Conservation (phyloP, 2,888 invertebrate species). For the Drosophila kuntzei region DNA sequence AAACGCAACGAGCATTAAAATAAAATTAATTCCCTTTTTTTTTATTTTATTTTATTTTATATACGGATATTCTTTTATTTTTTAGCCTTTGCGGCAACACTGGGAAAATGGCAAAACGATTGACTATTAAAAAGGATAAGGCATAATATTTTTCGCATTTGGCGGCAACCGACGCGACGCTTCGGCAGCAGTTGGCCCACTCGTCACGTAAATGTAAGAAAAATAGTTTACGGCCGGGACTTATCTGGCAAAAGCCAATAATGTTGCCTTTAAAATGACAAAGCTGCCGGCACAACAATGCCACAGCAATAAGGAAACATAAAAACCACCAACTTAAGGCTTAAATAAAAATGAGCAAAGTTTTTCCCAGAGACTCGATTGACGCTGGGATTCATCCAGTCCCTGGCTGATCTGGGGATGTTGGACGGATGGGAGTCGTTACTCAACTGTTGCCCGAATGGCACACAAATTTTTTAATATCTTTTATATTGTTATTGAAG, state of each 20-base stretch:
- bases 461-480: slow-evolving; percentile 50
- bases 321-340: slow-evolving; percentile 44
- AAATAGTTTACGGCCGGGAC: slow-evolving; percentile 74
- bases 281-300: slow-evolving; percentile 50
- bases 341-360: slow-evolving; percentile 50
- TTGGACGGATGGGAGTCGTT: slow-evolving; percentile 26
- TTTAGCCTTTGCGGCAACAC: slow-evolving; percentile 16
- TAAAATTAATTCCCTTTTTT: slow-evolving; percentile 72
- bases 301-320: slow-evolving; percentile 39
- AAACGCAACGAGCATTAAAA: slow-evolving; percentile 77
- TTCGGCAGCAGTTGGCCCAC: slow-evolving; percentile 16
- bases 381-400: background rate
- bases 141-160: slow-evolving; percentile 82
- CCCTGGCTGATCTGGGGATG: background rate
- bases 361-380: slow-evolving; percentile 5
- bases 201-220: slow-evolving; percentile 75
- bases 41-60: slow-evolving; percentile 16
- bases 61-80: background rate
- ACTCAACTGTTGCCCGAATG: slow-evolving; percentile 55
- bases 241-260: slow-evolving; percentile 73
- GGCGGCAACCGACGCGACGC: slow-evolving; percentile 25
- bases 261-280: slow-evolving; percentile 71
- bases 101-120: slow-evolving; percentile 78
- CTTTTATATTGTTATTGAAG: slow-evolving; percentile 54
- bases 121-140: slow-evolving; percentile 82